phyloP scores from a whole-genome alignment of 2,113 vertebrate species.

The Ondatra zibethicus region DNA sequence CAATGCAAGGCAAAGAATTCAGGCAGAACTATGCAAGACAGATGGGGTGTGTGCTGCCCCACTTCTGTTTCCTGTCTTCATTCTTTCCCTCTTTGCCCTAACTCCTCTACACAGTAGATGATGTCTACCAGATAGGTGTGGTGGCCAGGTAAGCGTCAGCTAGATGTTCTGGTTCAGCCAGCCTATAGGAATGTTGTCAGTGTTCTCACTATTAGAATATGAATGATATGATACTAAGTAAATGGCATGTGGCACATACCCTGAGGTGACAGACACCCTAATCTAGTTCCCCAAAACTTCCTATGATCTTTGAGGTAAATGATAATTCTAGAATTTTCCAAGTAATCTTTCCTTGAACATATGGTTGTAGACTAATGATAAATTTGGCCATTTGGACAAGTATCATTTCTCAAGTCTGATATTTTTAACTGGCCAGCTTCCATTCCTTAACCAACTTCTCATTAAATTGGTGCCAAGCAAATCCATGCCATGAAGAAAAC shows the following conservation, averaged over 20 bases:
- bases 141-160: background rate
- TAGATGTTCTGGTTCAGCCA: background rate
- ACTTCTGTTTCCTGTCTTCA: background rate
- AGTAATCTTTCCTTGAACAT: slow-evolving; percentile 45
- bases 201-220: background rate
- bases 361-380: slow-evolving; percentile 56
- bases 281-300: background rate
- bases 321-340: slow-evolving; percentile 43
- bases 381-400: slow-evolving; percentile 38
- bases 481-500: background rate
- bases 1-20: background rate
- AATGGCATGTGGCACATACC: background rate
- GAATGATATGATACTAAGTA: background rate
- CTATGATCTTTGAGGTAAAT: slow-evolving; percentile 36
- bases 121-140: background rate
- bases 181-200: background rate
- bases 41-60: background rate
- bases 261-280: background rate
- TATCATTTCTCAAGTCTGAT: slow-evolving; percentile 45
- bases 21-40: background rate
- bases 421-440: slow-evolving; percentile 57
- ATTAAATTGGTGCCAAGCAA: slow-evolving; percentile 32
- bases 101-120: background rate
- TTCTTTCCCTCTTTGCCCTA: background rate
- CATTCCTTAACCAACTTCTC: slow-evolving; percentile 37